Conservation (phyloP, 2,888 invertebrate species). For the Coelinius sp. region DNA sequence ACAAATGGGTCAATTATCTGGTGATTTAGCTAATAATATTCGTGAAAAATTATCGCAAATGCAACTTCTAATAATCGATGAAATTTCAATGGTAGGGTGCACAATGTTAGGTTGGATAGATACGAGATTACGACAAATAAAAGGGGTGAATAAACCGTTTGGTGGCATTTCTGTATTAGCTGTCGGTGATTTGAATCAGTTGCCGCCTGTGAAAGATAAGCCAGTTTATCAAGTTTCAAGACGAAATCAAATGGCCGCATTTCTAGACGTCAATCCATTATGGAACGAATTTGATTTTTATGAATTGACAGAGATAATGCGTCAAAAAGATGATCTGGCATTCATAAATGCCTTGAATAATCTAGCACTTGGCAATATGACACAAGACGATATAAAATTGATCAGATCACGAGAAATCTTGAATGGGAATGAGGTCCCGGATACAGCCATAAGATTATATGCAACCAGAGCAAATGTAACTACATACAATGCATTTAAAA, state of each 20-base stretch:
- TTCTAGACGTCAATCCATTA: conserved; percentile 38
- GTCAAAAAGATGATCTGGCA: conserved; percentile 53
- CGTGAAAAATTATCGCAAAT: no score
- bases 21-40: no score
- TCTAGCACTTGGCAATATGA: conserved; percentile 49
- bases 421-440: conserved; percentile 36
- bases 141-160: no score
- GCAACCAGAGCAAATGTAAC: neutral
- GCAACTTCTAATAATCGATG: no score
- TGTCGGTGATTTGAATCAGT: no score
- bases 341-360: conserved; percentile 55
- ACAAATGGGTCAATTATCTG: no score
- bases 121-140: no score
- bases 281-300: conserved; percentile 53
- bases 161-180: no score
- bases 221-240: conserved; percentile 44
- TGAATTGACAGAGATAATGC: conserved; percentile 57
- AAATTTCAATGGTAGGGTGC: no score
- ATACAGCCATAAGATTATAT: conserved; percentile 28
- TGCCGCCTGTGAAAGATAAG: conserved; percentile 56
- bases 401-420: conserved; percentile 41
- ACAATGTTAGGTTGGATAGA: no score
- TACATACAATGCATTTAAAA: neutral
- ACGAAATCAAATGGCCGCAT: conserved; percentile 25
- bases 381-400: conserved; percentile 46